Evolutionary conservation across 2,797 vertebrate genomes (phyloP).

Genomic region (Lacerta viridis): DNA sequence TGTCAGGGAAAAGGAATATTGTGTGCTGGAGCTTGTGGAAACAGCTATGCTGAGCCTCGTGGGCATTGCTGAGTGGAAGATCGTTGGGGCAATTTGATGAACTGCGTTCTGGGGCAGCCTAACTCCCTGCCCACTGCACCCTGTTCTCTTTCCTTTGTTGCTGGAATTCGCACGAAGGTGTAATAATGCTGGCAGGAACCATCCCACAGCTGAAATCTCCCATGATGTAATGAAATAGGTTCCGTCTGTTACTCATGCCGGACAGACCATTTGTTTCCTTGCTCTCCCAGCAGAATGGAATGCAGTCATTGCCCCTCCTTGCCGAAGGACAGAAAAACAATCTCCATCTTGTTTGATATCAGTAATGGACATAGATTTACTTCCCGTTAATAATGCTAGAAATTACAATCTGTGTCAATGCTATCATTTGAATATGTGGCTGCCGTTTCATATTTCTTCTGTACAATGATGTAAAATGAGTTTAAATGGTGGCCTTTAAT

Average conservation of each 20-base stretch:
- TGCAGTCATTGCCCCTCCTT: background rate
- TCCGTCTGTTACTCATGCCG: background rate
- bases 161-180: background rate
- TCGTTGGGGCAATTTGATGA: conserved; percentile 29
- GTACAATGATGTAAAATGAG: background rate
- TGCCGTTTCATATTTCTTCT: background rate
- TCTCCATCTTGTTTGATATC: no score
- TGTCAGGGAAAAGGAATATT: conserved; percentile 54
- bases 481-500: background rate
- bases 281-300: background rate
- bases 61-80: conserved; percentile 22
- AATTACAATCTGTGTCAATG: background rate
- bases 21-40: conserved; percentile 39
- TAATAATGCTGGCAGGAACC: background rate
- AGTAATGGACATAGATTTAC: background rate
- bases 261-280: background rate
- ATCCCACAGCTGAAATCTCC: background rate
- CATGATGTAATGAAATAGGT: background rate
- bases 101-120: background rate
- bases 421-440: background rate
- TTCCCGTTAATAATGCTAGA: background rate
- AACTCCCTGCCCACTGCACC: no score
- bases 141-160: background rate
- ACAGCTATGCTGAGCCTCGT: conserved; percentile 45
- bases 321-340: background rate